Evolutionary conservation across 2,888 invertebrate genomes (phyloP).

Genomic region (Rhamphomyia laevipes): DNA sequence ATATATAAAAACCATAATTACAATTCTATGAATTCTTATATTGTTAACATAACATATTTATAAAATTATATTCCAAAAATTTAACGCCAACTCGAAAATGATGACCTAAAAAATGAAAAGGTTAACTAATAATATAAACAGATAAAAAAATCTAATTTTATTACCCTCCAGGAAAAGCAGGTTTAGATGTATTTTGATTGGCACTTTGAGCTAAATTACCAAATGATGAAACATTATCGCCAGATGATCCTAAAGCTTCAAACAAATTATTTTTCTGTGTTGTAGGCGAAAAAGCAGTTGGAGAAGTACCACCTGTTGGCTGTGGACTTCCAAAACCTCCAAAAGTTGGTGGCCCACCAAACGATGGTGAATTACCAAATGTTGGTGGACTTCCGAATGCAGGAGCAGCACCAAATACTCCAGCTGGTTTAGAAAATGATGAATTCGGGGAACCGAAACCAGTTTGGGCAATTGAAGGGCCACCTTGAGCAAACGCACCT

Average conservation of each 20-base stretch:
- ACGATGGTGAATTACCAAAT: constrained; percentile 32
- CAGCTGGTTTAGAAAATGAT: constrained; percentile 17
- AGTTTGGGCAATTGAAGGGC: constrained; percentile 26
- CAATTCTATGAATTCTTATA: too few species aligned
- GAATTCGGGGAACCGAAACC: constrained; percentile 29
- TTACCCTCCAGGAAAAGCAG: constrained; percentile 31
- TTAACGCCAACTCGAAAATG: constrained; percentile 14
- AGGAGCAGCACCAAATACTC: constrained; percentile 18
- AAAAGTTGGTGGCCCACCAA: constrained; percentile 32
- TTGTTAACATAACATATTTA: too few species aligned
- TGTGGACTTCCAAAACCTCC: constrained; percentile 26
- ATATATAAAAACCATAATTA: too few species aligned
- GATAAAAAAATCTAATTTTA: not conserved
- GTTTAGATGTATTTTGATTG: constrained; percentile 26
- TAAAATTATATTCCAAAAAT: not conserved
- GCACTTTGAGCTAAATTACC: constrained; percentile 35
- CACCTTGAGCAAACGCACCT: constrained; percentile 22
- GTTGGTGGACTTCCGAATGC: constrained; percentile 26
- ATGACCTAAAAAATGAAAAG: constrained; percentile 8
- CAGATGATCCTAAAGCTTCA: constrained; percentile 32
- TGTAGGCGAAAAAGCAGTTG: constrained; percentile 21
- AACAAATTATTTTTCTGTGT: constrained; percentile 30
- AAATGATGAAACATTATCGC: constrained; percentile 31
- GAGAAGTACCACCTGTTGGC: constrained; percentile 16
- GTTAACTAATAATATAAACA: not conserved